phyloP scores from a whole-genome alignment of 2,113 vertebrate genomes.

The Agapornis roseicollis region DNA sequence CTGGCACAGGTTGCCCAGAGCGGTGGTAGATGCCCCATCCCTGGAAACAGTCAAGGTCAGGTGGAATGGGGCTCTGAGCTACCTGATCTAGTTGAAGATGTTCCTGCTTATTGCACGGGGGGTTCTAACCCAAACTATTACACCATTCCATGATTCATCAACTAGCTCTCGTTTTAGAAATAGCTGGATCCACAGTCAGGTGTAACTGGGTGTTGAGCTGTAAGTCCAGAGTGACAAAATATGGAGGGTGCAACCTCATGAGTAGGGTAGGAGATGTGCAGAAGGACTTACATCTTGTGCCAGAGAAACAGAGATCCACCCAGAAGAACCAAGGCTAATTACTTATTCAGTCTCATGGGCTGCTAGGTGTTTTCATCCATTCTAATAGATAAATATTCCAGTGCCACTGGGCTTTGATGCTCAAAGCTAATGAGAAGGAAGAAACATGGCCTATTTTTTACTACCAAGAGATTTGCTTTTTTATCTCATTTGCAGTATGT shows the following conservation, averaged over 20 bases:
- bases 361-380: neutral
- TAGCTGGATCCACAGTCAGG: fast-evolving
- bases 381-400: neutral
- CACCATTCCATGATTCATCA: neutral
- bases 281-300: neutral
- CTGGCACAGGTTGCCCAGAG: neutral
- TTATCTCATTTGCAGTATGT: neutral
- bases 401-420: neutral
- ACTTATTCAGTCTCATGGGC: fast-evolving
- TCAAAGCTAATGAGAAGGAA: neutral
- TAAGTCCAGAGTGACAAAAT: neutral
- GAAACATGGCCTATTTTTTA: neutral
- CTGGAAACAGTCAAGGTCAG: neutral
- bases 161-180: neutral
- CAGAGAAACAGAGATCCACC: neutral
- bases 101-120: neutral
- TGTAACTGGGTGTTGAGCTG: neutral
- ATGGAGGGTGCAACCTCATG: fast-evolving
- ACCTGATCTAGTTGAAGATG: neutral
- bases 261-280: neutral
- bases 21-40: neutral
- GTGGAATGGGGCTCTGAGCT: neutral
- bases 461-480: neutral
- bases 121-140: neutral
- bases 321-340: neutral